Percentiles rank a stretch among this genome's conserved stretches.
These are phyloP conservation scores for Semaprochilodus insignis DNA, from an alignment of 2,797 vertebrate species.

Conservation along the genomic window DNA sequence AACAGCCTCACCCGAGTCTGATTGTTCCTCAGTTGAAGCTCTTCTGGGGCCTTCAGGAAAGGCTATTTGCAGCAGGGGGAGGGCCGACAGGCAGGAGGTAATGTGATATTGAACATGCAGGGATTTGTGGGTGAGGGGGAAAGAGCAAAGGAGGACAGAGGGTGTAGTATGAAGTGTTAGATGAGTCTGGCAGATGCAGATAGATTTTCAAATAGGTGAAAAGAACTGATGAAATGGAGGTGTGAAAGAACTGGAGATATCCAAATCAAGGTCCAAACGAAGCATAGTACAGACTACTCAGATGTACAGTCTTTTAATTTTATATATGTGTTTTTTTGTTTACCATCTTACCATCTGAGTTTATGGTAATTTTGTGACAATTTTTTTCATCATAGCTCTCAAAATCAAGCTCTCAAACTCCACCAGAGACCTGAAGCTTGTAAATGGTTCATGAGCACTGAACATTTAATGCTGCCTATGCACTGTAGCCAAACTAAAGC, in stretches of 20 bases:
- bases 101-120: constrained; percentile 49
- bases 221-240: not conserved
- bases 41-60: constrained; percentile 38
- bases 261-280: not conserved
- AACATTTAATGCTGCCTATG: not conserved
- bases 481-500: not conserved
- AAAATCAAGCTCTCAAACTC: not conserved
- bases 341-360: not conserved
- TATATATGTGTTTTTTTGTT: not conserved
- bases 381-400: no score
- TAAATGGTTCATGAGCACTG: not conserved
- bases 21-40: constrained; percentile 35
- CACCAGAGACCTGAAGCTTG: not conserved
- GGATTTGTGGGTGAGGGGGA: constrained; percentile 22
- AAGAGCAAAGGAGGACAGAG: constrained; percentile 6
- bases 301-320: not conserved
- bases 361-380: not conserved
- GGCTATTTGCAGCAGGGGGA: constrained; percentile 29
- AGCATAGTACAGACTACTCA: not conserved
- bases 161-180: constrained; percentile 22
- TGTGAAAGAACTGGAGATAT: not conserved
- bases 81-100: constrained; percentile 29
- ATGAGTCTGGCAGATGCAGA: constrained; percentile 21
- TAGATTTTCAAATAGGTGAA: constrained; percentile 29
- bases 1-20: constrained; percentile 17